Base-by-base conservation (phyloP, 2,797 vertebrate genomes). In the Anolis apletophallus region DNA sequence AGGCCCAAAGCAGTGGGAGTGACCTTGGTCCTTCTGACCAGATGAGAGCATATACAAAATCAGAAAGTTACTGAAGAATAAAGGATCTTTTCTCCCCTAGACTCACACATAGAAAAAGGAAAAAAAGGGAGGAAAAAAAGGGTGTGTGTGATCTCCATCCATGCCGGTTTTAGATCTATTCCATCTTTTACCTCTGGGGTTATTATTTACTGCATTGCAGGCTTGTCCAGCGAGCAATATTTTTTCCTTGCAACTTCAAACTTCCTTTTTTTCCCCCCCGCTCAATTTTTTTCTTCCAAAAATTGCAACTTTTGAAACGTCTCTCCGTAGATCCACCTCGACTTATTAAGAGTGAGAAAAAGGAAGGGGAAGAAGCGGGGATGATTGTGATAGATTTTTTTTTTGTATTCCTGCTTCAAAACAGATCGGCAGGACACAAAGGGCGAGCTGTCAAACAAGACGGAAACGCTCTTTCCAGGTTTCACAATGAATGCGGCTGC, bases 1-100 rank as follows among this genome's bases (percentile, higher is more conserved):
- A 68, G 90, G 93, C 93, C 88, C 77, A 82, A 89, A 92, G 81
- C 95, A 91, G 93, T 94, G 91, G 95, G 95, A 93, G 89, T 97
- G 96, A 98, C 97, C 97, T 98, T 98, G 97, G 96, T 95, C 93
- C 93, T 95, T 91, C 61, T 81, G 84, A 93, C 91, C 92, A 85
- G 86, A 89, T 87, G 86, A 91, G 90, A 85, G 83, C 57, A 88
- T 67, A 83, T 85, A 87, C 88, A 77, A 88, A 93, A 90, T 81
- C 64, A 88, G 10, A 90, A 84, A 93, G 91, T 93, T 93, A 85
- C 90, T 75, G 68, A 90, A 91, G 91, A 90, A 94, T 21, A 68
- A 88, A 92, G 67, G 89, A 88, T 86, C 80, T 91, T 86, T 89
- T 89, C 90, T 92, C 89, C 69, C 26, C 74, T 81, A 83, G 87